Conservation (phyloP, 1,140 invertebrate species). For the Drosophila auraria region DNA sequence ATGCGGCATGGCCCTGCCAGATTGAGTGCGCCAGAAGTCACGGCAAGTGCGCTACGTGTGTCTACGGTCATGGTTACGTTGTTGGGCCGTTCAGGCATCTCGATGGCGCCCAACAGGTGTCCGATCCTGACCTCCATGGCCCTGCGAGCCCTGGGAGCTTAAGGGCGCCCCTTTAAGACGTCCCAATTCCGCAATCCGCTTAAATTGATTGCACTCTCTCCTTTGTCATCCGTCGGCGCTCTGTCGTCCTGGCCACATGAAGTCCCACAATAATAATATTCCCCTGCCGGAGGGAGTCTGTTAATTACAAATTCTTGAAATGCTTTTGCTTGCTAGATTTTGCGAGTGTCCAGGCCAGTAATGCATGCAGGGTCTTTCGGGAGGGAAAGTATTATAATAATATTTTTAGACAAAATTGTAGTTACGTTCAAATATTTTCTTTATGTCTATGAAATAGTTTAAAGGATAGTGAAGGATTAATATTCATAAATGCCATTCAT, state of each 20-base stretch:
- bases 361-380: constrained; percentile 24
- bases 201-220: constrained; percentile 70
- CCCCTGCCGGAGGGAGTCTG: constrained; percentile 34
- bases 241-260: constrained; percentile 37
- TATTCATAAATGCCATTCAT: too few relatives aligned
- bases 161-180: constrained; percentile 41
- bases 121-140: constrained; percentile 20
- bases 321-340: constrained; percentile 41
- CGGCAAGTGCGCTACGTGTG: not conserved
- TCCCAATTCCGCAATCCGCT: constrained; percentile 57
- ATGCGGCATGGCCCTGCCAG: constrained; percentile 29
- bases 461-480: too few relatives aligned
- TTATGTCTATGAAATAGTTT: too few relatives aligned
- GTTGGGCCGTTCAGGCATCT: constrained; percentile 13
- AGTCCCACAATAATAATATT: constrained; percentile 22
- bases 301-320: constrained; percentile 77
- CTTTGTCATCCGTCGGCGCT: constrained; percentile 2
- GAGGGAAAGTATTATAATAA: constrained; percentile 5
- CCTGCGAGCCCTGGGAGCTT: constrained; percentile 21
- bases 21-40: constrained; percentile 26
- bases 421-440: not conserved
- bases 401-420: constrained; percentile 16
- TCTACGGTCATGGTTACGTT: constrained; percentile 19
- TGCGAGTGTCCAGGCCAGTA: constrained; percentile 38
- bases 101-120: constrained; percentile 48